Conservation (phyloP, 2,113 vertebrate species). For the Lontra canadensis region DNA sequence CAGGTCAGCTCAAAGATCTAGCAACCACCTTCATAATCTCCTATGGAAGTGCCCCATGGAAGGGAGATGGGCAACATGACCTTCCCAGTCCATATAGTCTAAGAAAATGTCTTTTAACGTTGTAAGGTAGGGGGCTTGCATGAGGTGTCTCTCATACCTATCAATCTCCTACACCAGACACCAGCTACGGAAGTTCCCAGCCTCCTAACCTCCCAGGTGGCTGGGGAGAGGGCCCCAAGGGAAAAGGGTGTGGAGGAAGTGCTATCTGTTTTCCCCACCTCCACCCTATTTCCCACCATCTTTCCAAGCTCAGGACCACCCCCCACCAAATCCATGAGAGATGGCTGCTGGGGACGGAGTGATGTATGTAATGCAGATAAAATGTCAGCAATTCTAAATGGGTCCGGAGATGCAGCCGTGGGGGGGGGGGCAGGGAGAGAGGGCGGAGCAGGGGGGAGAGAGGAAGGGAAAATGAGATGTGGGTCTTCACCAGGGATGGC, state of each 20-base stretch:
- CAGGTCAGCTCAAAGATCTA: background rate
- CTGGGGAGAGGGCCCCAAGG: background rate
- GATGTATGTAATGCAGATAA: slow-evolving; percentile 81
- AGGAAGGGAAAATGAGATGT: slow-evolving; percentile 71
- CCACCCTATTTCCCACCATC: slow-evolving; percentile 20
- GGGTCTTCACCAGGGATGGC: slow-evolving; percentile 26
- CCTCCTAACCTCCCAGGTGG: background rate
- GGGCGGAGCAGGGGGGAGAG: slow-evolving; percentile 40
- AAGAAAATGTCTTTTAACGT: background rate
- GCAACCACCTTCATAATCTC: background rate
- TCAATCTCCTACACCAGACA: background rate
- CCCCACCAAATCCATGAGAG: slow-evolving; percentile 48
- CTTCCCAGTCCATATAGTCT: background rate
- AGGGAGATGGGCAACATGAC: background rate
- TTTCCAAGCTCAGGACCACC: slow-evolving; percentile 53
- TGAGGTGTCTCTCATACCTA: background rate
- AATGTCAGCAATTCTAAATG: slow-evolving; percentile 83
- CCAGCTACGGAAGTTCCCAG: background rate
- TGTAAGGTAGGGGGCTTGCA: background rate
- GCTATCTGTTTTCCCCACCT: background rate
- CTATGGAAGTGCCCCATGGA: background rate
- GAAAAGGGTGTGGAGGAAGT: background rate
- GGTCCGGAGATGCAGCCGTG: slow-evolving; percentile 75
- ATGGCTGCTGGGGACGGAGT: slow-evolving; percentile 78
- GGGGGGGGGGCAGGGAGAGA: background rate